Conservation (phyloP, 2,797 vertebrate species). For the Tangara arthus region DNA sequence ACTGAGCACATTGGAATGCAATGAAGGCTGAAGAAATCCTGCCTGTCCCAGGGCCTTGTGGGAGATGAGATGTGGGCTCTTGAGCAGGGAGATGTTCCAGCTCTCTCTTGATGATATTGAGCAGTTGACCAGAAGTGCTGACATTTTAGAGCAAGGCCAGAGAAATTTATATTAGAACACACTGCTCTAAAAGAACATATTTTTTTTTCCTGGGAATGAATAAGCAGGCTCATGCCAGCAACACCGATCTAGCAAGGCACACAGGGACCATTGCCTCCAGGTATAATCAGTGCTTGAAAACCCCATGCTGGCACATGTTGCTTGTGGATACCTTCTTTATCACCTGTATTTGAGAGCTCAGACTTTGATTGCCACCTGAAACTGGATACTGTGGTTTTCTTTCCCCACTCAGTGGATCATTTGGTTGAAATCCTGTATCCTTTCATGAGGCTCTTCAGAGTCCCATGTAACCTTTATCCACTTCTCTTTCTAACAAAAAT, state of each 20-base stretch:
- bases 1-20: neutral
- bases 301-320: neutral
- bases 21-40: neutral
- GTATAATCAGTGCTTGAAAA: neutral
- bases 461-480: conserved; percentile 20
- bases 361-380: neutral
- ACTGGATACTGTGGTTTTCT: neutral
- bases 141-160: neutral
- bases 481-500: conserved; percentile 70
- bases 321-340: neutral
- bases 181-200: neutral
- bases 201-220: neutral
- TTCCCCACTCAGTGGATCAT: neutral
- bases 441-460: neutral
- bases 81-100: neutral
- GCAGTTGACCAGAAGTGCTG: neutral
- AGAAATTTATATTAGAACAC: neutral
- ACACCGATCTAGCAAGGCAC: neutral
- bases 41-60: neutral
- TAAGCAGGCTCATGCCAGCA: neutral
- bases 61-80: neutral
- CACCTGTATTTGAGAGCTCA: neutral
- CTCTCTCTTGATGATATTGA: neutral
- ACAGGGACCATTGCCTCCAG: neutral
- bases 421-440: neutral